phyloP scores from a whole-genome alignment of 2,888 invertebrate species.

The Habrosyne pyritoides region DNA sequence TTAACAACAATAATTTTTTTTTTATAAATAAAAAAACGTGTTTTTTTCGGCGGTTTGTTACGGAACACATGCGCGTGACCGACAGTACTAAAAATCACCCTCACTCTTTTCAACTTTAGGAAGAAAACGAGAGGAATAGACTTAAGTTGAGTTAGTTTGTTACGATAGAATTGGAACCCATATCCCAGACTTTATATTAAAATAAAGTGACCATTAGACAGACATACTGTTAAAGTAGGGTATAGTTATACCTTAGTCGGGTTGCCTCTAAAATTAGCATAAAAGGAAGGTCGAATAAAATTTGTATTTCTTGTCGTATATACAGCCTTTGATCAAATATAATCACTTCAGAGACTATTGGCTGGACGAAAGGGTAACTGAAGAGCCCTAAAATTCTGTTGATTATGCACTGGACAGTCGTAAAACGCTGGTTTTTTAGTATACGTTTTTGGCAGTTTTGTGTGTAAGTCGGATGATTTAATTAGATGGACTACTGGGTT shows the following conservation, averaged over 20 bases:
- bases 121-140: too few relatives aligned
- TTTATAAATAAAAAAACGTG: too few relatives aligned
- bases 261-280: constrained; percentile 29
- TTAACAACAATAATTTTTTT: too few relatives aligned
- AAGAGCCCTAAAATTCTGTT: not conserved
- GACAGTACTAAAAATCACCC: too few relatives aligned
- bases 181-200: constrained; percentile 15
- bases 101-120: too few relatives aligned
- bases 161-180: too few relatives aligned
- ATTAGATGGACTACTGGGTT: too few relatives aligned
- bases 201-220: constrained; percentile 18
- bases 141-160: not conserved
- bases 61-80: too few relatives aligned
- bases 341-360: not conserved
- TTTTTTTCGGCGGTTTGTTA: too few relatives aligned
- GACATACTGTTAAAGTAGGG: constrained; percentile 23
- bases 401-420: not conserved
- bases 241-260: constrained; percentile 11
- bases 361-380: not conserved
- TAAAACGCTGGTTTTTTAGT: too few relatives aligned
- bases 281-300: constrained; percentile 19
- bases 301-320: constrained; percentile 12
- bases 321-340: constrained; percentile 4
- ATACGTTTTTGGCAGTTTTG: too few relatives aligned
- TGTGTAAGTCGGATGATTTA: too few relatives aligned